phyloP scores from a whole-genome alignment of 2,113 vertebrate species.

The Microtus richardsoni region DNA sequence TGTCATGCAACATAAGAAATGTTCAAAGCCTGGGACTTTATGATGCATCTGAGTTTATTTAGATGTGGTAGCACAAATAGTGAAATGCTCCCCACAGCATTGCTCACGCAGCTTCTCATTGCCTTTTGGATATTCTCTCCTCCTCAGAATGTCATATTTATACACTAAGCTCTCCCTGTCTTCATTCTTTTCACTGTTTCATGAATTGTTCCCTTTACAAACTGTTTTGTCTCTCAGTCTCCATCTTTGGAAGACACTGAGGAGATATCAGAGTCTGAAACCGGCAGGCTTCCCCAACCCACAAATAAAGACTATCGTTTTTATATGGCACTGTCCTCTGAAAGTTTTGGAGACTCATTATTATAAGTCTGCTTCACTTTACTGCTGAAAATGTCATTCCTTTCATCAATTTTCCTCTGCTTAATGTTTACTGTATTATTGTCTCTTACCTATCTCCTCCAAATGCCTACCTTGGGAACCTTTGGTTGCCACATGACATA shows the following conservation, averaged over 20 bases:
- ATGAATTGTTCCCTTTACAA: neutral
- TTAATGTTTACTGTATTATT: neutral
- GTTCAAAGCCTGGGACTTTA: neutral
- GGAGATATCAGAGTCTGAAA: neutral
- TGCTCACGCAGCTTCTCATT: neutral
- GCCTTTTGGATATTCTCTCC: neutral
- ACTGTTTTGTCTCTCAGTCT: neutral
- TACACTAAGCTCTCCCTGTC: rapidly evolving
- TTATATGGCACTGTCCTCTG: neutral
- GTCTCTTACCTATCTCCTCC: rapidly evolving
- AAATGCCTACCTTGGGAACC: neutral
- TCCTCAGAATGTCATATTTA: neutral
- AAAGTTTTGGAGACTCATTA: neutral
- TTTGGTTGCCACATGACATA: neutral
- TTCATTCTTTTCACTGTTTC: neutral
- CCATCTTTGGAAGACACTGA: neutral
- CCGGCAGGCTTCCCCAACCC: rapidly evolving
- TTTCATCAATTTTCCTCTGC: neutral
- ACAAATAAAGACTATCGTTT: neutral
- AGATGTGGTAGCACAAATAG: neutral
- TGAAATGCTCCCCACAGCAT: neutral
- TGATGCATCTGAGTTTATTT: neutral
- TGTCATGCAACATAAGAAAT: neutral
- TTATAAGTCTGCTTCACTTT: neutral
- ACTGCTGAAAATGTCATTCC: neutral